Evolutionary conservation across 92 coral and sea anemone genomes (phyloP), one percentile per base, ranked within the genome.

Genomic region (Actinostola sp.): DNA sequence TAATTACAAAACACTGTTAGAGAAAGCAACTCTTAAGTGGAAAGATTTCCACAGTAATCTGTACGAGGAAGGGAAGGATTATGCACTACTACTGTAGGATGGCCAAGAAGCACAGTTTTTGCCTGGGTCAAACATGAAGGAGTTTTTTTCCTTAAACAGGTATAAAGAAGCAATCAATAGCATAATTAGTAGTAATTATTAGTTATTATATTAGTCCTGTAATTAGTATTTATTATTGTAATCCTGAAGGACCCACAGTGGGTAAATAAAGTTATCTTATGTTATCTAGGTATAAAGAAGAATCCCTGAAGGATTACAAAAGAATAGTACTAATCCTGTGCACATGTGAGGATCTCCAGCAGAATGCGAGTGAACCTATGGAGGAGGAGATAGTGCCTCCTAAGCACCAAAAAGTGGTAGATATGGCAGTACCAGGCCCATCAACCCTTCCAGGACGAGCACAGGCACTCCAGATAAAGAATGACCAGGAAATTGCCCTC

Each of bases 1-100:
- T 10, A 31, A 41, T 46, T 78, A 66, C 55, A 57, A 53, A 58
- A 30, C 52, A 46, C 48, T 72, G 11, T 33, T 63, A n/a, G 72
- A 65, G 10, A 66, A 67, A 50, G 90, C 90, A 20, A 35, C 33
- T 2, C 42, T 25, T 16, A 85, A 79, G 59, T 85, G 86, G 86
- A 51, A 74, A 50, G 44, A 63, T 25, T 85, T 44, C 45, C 80
- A 61, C 23, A 67, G 63, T 41, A 29, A 85, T 70, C 25, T 73
- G 31, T 85, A 67, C 63, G 44, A 33, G 2, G 74, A 80, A 13
- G 72, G 67, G 2, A 56, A 49, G 19, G 86, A 85, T 1, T 85
- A 85, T 34, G 70, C 46, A 25, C 39, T 85, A 7, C 49, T 79
- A 15, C 70, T 35, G 28, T 72, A 79, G 30, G 66, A 85, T 68